Conservation (phyloP, 2,888 invertebrate species). For the Coremacera marginata region DNA sequence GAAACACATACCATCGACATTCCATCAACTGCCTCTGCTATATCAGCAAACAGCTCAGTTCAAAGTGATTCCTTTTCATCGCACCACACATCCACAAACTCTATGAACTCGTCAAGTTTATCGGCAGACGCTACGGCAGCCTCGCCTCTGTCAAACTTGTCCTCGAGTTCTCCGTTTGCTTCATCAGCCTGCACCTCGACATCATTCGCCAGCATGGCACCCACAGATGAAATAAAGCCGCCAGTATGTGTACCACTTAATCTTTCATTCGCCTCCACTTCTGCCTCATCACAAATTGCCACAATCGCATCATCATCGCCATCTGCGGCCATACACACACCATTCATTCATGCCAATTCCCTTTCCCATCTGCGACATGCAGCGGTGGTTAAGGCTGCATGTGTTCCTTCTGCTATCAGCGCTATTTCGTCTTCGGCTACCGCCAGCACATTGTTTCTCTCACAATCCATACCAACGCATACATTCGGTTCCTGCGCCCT, state of each 20-base stretch:
- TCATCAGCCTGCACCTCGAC: conserved; percentile 55
- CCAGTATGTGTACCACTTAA: conserved; percentile 42
- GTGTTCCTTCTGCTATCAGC: not conserved
- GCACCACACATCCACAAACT: conserved; percentile 39
- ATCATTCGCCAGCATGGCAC: conserved; percentile 48
- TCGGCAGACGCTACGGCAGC: conserved; percentile 41
- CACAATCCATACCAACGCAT: conserved; percentile 62
- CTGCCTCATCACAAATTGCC: conserved; percentile 27
- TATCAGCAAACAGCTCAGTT: conserved; percentile 38
- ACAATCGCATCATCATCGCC: not conserved
- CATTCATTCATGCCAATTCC: conserved; percentile 18
- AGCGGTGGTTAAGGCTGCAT: not conserved
- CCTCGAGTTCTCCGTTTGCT: conserved; percentile 56
- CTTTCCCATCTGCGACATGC: conserved; percentile 11
- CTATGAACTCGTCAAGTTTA: conserved; percentile 47
- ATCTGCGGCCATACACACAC: conserved; percentile 11
- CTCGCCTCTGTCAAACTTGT: conserved; percentile 47
- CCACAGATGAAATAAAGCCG: conserved; percentile 34
- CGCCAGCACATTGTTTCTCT: conserved; percentile 52
- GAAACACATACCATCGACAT: conserved; percentile 91
- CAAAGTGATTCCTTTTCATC: conserved; percentile 39
- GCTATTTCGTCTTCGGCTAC: conserved; percentile 29
- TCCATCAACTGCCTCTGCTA: conserved; percentile 73
- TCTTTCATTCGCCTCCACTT: conserved; percentile 41
- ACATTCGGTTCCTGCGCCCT: conserved; percentile 67